These are phyloP conservation scores for Sialia sialis DNA, from an alignment of 2,113 vertebrate species.

Conservation along the genomic window DNA sequence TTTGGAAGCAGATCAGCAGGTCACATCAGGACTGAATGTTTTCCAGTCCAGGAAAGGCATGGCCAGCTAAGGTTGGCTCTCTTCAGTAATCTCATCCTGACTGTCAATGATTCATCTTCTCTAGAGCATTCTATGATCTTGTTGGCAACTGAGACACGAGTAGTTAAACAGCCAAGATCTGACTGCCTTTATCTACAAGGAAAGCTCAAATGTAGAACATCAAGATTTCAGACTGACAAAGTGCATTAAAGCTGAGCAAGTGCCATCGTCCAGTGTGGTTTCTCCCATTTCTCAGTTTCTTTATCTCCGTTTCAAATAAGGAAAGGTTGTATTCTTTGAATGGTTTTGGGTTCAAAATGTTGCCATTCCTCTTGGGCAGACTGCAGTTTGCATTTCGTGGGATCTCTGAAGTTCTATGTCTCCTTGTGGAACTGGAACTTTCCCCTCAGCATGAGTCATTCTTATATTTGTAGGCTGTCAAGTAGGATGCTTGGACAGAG, in stretches of 20 bases:
- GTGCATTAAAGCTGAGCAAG: background rate
- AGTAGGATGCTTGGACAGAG: background rate
- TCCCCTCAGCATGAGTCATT: background rate
- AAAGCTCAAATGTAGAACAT: background rate
- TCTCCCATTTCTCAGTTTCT: background rate
- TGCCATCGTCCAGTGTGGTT: background rate
- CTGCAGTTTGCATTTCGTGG: background rate
- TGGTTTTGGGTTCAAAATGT: background rate
- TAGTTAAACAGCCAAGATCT: background rate
- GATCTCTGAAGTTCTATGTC: background rate
- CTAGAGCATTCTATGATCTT: background rate
- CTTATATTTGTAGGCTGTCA: background rate
- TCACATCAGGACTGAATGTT: slow-evolving; percentile 14
- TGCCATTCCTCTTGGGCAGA: background rate
- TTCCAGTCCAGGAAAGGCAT: background rate
- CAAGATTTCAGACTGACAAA: background rate
- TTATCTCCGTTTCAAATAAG: background rate
- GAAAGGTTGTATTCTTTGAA: background rate
- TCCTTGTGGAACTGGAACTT: background rate
- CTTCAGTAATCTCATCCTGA: background rate
- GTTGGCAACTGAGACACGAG: background rate
- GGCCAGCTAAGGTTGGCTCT: background rate
- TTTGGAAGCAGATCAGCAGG: background rate
- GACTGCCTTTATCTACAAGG: background rate
- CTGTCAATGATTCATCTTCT: background rate